A percentile compares a stretch with the other conserved stretches of the same genome.
Evolutionary conservation across 2,888 invertebrate species (phyloP).

Genomic region (Rhagophthalmus giganteus): DNA sequence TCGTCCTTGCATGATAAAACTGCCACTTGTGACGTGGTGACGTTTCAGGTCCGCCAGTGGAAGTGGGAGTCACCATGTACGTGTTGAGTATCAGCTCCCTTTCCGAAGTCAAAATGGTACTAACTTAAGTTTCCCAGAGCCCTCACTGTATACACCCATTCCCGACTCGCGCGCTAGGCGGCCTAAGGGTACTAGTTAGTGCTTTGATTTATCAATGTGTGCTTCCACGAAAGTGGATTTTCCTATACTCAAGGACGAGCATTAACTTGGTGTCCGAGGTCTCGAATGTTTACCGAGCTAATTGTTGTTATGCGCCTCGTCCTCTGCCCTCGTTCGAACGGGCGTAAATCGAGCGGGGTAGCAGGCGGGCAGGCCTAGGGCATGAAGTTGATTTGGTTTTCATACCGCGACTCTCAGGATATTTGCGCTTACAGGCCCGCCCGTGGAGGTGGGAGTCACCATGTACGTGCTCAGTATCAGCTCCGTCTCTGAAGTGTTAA

Average conservation of each 20-base stretch:
- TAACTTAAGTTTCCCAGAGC: conserved; percentile 38
- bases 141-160: conserved; percentile 46
- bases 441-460: conserved; percentile 96
- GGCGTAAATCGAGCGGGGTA: conserved; percentile 45
- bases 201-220: conserved; percentile 45
- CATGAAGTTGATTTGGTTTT: conserved; percentile 50
- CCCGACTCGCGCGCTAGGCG: conserved; percentile 53
- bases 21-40: conserved; percentile 48
- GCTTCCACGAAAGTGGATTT: conserved; percentile 95
- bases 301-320: conserved; percentile 39
- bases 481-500: conserved; percentile 97
- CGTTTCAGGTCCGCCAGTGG: conserved; percentile 94
- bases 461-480: conserved; percentile 98
- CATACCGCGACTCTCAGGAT: conserved; percentile 35
- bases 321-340: conserved; percentile 43
- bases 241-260: conserved; percentile 91
- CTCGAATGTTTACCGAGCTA: conserved; percentile 76
- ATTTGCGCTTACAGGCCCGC: conserved; percentile 79
- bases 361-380: conserved; percentile 51
- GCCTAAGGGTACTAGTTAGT: conserved; percentile 51
- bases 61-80: conserved; percentile 97
- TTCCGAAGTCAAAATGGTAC: conserved; percentile 98
- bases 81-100: conserved; percentile 98
- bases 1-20: conserved; percentile 37
- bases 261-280: conserved; percentile 98